Conservation (phyloP, 2,113 vertebrate species). For the Oostethus manadensis region DNA sequence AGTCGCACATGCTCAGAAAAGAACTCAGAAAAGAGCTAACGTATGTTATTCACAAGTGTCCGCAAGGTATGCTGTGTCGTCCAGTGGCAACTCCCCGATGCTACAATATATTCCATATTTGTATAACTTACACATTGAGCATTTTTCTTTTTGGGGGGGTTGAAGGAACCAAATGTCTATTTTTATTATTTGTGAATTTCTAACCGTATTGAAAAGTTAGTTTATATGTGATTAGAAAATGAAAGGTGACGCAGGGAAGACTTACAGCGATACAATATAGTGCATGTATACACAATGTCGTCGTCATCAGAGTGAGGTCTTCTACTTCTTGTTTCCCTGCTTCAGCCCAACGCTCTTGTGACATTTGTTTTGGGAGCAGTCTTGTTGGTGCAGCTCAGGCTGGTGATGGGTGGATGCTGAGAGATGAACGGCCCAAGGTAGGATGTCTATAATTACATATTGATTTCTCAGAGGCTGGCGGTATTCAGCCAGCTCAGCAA, state of each 20-base stretch:
- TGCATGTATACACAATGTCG: slow-evolving; percentile 17
- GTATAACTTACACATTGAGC: too few species aligned
- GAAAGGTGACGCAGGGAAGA: too few species aligned
- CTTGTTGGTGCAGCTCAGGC: slow-evolving; percentile 22
- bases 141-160: too few species aligned
- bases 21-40: too few species aligned
- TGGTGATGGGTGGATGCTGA: slow-evolving; percentile 48
- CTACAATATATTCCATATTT: too few species aligned
- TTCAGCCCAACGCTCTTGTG: slow-evolving; percentile 50
- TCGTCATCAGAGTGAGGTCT: slow-evolving; percentile 30
- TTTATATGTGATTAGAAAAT: too few species aligned
- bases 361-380: slow-evolving; percentile 64
- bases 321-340: slow-evolving; percentile 43
- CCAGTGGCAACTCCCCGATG: too few species aligned
- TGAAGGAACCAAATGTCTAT: background rate
- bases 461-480: slow-evolving; percentile 66
- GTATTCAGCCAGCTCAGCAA: slow-evolving; percentile 56
- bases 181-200: background rate
- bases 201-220: too few species aligned
- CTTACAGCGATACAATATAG: background rate
- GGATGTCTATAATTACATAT: slow-evolving; percentile 79
- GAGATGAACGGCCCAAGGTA: slow-evolving; percentile 62
- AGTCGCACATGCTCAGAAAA: too few species aligned
- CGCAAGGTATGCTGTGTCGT: too few species aligned
- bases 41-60: too few species aligned